Percentiles rank a stretch among this genome's conserved stretches.
These are phyloP conservation scores for Drosophila sp. DNA, from an alignment of 1,140 invertebrate genomes.

Conservation along the genomic window DNA sequence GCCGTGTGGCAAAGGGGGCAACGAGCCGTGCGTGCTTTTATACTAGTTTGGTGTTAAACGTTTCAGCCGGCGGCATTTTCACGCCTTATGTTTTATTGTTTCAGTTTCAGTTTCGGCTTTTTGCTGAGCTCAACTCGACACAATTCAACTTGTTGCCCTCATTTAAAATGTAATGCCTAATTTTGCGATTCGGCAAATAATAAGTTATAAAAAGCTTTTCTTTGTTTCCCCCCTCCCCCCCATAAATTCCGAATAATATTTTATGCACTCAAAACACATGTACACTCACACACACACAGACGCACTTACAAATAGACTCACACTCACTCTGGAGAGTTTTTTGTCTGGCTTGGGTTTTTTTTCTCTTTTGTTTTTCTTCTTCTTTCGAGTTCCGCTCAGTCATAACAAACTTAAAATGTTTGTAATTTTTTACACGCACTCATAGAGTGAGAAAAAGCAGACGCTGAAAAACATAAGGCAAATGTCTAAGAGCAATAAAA, in stretches of 20 bases:
- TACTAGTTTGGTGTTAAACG: conserved; percentile 62
- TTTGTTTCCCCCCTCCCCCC: conserved; percentile 38
- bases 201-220: conserved; percentile 53
- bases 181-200: conserved; percentile 47
- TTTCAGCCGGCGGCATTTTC: conserved; percentile 59
- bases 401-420: conserved; percentile 68
- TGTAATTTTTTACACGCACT: conserved; percentile 57
- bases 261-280: conserved; percentile 43
- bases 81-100: conserved; percentile 69
- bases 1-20: not conserved
- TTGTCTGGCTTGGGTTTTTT: conserved; percentile 42
- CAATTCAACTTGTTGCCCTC: conserved; percentile 22
- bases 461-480: conserved; percentile 49
- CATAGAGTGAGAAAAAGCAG: conserved; percentile 4
- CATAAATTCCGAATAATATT: conserved; percentile 59
- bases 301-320: conserved; percentile 9
- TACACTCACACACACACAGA: conserved; percentile 16
- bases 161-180: conserved; percentile 49
- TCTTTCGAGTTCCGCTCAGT: conserved; percentile 8
- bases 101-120: conserved; percentile 1
- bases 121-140: not conserved
- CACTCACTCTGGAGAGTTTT: conserved; percentile 3
- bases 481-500: conserved; percentile 46
- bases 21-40: conserved; percentile 35
- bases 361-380: conserved; percentile 9